Evolutionary conservation across 1,140 invertebrate genomes (phyloP).

Genomic region (Doryteuthis pealeii): DNA sequence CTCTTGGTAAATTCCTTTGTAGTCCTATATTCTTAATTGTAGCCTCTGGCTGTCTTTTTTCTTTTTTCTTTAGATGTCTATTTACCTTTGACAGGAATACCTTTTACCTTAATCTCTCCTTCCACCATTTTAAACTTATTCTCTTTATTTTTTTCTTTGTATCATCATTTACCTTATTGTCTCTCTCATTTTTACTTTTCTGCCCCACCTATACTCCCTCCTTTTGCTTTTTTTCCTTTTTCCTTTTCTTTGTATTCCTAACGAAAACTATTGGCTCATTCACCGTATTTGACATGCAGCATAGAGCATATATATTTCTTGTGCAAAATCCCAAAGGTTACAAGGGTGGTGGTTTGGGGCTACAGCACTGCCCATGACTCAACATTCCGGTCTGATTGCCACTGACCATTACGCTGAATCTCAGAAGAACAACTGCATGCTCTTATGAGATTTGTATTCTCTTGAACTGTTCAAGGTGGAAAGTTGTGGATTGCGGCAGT

Average conservation of each 20-base stretch:
- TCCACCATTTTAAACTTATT: neutral
- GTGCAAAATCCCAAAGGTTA: neutral
- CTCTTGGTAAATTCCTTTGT: neutral
- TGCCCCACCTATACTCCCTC: neutral
- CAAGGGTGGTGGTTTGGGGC: neutral
- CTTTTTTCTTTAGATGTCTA: neutral
- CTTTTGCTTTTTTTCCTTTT: neutral
- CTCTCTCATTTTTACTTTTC: neutral
- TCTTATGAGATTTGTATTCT: conserved; percentile 1
- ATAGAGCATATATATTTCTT: neutral
- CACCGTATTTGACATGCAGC: neutral
- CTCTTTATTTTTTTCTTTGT: neutral
- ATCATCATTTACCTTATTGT: neutral
- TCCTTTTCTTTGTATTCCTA: neutral
- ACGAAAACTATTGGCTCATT: neutral
- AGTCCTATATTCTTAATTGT: conserved; percentile 4
- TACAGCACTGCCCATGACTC: neutral
- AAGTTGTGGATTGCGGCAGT: neutral
- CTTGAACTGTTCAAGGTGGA: neutral
- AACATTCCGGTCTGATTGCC: neutral
- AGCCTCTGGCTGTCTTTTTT: neutral
- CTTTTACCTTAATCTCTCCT: neutral
- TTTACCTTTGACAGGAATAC: neutral
- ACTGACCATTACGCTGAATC: conserved; percentile 1
- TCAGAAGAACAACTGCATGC: neutral